phyloP scores from a whole-genome alignment of 1,140 invertebrate species.

The Aphaenogaster ashmeadi region DNA sequence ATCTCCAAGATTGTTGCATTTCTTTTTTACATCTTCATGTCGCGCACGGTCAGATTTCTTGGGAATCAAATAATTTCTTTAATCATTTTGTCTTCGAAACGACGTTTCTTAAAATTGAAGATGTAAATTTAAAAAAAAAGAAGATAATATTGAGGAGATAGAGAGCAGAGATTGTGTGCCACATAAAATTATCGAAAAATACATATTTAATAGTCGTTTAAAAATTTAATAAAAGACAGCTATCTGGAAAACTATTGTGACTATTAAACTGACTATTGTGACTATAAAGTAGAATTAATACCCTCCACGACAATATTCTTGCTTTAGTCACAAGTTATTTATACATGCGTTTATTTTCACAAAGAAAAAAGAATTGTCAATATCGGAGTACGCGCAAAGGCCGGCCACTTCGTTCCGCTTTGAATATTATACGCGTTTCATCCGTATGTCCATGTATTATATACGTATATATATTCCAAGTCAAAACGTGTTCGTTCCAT shows the following conservation, averaged over 20 bases:
- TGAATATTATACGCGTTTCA: conserved; percentile 60
- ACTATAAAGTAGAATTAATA: conserved; percentile 1
- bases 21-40: neutral
- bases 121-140: neutral
- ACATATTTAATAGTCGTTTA: neutral
- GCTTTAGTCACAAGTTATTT: conserved; percentile 16
- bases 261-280: neutral
- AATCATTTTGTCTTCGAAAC: neutral
- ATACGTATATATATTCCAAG: conserved; percentile 47
- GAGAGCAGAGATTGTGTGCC: neutral
- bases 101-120: neutral
- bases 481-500: conserved; percentile 56
- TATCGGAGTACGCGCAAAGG: neutral
- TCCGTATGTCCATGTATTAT: conserved; percentile 32
- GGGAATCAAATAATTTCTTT: neutral
- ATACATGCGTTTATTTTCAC: conserved; percentile 48
- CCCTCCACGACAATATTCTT: neutral
- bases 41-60: neutral
- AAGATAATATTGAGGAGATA: neutral
- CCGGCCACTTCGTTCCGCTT: conserved; percentile 33
- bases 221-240: neutral
- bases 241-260: neutral
- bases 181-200: neutral
- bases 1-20: conserved; percentile 32
- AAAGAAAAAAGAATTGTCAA: conserved; percentile 1